Evolutionary conservation across 1,140 invertebrate species (phyloP).

Genomic region (Meloidogyne floridensis): DNA sequence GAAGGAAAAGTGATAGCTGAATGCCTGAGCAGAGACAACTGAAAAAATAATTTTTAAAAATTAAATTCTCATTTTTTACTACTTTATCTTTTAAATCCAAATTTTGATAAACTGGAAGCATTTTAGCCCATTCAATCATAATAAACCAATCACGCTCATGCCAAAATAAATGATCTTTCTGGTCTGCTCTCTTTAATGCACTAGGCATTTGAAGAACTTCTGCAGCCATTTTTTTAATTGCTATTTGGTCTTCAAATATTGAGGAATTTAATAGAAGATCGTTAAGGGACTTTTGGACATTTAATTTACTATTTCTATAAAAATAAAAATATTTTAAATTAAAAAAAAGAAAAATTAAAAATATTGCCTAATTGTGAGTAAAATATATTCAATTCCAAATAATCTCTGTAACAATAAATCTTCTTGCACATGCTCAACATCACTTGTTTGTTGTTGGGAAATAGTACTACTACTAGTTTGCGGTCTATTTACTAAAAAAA

Average conservation of each 20-base stretch:
- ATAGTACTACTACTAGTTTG: background rate
- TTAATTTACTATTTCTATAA: conserved; percentile 40
- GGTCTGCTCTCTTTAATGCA: conserved; percentile 38
- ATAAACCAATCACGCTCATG: conserved; percentile 63
- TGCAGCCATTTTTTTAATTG: background rate
- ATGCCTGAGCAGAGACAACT: conserved; percentile 62
- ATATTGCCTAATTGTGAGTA: conserved; percentile 38
- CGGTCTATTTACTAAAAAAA: background rate
- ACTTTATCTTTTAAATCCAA: conserved; percentile 58
- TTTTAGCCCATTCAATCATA: conserved; percentile 66
- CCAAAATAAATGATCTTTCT: conserved; percentile 59
- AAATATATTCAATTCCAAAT: conserved; percentile 41
- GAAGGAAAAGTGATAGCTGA: conserved; percentile 66
- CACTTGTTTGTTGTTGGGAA: background rate
- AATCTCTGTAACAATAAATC: conserved; percentile 40
- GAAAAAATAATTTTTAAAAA: conserved; percentile 29
- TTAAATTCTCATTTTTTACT: conserved; percentile 23
- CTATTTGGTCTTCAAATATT: conserved; percentile 9
- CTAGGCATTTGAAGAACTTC: conserved; percentile 7
- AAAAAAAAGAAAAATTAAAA: background rate
- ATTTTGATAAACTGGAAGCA: conserved; percentile 54
- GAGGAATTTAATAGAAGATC: conserved; percentile 17
- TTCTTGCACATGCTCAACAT: conserved; percentile 40
- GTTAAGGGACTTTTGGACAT: conserved; percentile 43
- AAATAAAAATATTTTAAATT: conserved; percentile 21